Base-by-base conservation (phyloP, 2,888 invertebrate genomes). In the Amiota minor region DNA sequence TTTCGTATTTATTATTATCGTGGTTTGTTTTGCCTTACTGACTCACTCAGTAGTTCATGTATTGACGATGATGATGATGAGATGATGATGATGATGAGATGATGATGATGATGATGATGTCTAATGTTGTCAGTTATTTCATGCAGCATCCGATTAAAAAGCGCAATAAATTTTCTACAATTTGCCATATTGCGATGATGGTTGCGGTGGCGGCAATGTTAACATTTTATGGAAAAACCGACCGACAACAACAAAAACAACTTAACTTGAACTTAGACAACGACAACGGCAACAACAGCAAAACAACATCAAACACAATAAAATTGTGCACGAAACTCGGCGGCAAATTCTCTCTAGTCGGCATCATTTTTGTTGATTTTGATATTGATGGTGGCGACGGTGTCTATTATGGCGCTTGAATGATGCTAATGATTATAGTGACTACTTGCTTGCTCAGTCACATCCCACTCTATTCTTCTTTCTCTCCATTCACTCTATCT, bases 161-260 rank as follows among this genome's bases (percentile, higher is more conserved):
- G 20, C 18, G n/a, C 59, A 59, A 59, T 59, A 59, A 20, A 59
- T 59, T 59, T 35, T 35, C 11, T 18, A 59, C 18, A 59, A 59
- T 20, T 59, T 59, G 59, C 59, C 59, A 59, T 59, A 20, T 20
- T 20, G 20, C 35, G 35, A 2, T 35, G 35, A 35, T 35, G 35
- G 35, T 35, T 35, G 35, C 35, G 35, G 35, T 35, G 35, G 2
- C 35, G 35, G 35, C 35, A 35, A 35, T 35, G 35, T 10, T 59
- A 20, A 11, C 20, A 20, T 59, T 59, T 59, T 59, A 59, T 59
- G 59, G 59, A 11, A 20, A 59, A 16, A 59, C 18, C 12, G n/a
- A 12, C 12, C 12, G 11, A 50, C n/a, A n/a, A 50, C 56, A 59
- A 18, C 20, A 59, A 59, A 53, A 53, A 53, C 12, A 12, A 53